Percentiles rank a stretch among this genome's conserved stretches.
Evolutionary conservation across 2,888 invertebrate species (phyloP).

Genomic region (Poecilus cupreus): DNA sequence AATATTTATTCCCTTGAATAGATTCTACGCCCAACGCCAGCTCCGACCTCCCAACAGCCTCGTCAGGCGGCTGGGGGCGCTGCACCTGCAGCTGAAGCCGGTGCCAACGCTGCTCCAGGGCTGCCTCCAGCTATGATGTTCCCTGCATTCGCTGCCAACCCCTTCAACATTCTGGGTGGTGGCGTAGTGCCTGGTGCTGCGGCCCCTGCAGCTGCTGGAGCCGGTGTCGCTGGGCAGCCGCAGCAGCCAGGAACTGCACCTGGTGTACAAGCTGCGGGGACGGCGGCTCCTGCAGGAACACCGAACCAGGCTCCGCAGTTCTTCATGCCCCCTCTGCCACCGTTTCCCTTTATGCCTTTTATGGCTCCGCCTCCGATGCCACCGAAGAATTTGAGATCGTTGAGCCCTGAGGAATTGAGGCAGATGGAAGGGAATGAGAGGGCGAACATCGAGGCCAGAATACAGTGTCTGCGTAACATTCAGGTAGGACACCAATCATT

Average conservation of each 20-base stretch:
- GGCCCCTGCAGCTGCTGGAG: background rate
- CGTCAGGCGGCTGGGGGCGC: slow-evolving; percentile 66
- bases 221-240: background rate
- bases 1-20: background rate
- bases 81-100: slow-evolving; percentile 60
- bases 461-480: slow-evolving; percentile 85
- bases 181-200: background rate
- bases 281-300: slow-evolving; percentile 48
- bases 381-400: slow-evolving; percentile 82
- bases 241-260: background rate
- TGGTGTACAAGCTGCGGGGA: background rate
- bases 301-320: slow-evolving; percentile 64
- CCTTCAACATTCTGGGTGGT: background rate
- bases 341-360: slow-evolving; percentile 75
- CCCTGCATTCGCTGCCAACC: slow-evolving; percentile 35
- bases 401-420: slow-evolving; percentile 89
- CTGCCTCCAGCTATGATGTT: slow-evolving; percentile 2
- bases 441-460: slow-evolving; percentile 91
- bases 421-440: slow-evolving; percentile 93
- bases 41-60: slow-evolving; percentile 72
- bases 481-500: slow-evolving; percentile 69
- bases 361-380: slow-evolving; percentile 85
- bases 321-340: slow-evolving; percentile 73
- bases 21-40: slow-evolving; percentile 72
- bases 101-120: slow-evolving; percentile 34